phyloP scores from a whole-genome alignment of 1,140 invertebrate genomes.

The Holcopasites calliopsidis region DNA sequence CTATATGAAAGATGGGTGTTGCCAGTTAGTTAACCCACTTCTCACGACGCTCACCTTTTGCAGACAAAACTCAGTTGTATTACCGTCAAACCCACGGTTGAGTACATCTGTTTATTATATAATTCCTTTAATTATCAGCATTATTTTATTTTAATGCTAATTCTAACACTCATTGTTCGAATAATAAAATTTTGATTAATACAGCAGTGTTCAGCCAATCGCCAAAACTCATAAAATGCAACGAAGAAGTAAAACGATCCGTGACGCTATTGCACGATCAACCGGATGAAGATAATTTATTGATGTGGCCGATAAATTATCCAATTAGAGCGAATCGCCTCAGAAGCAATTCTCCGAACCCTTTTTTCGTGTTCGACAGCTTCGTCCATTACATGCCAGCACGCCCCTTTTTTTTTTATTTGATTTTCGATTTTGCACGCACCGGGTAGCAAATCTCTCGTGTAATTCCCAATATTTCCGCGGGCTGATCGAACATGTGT shows the following conservation, averaged over 20 bases:
- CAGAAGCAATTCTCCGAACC: conserved; percentile 53
- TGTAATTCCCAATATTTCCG: conserved; percentile 76
- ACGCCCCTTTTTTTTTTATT: conserved; percentile 74
- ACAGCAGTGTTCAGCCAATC: no score
- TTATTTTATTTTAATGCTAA: no score
- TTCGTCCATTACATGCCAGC: conserved; percentile 5
- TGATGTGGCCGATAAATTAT: conserved; percentile 71
- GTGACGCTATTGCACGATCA: not conserved
- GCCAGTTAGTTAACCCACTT: conserved; percentile 70
- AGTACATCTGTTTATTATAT: not conserved
- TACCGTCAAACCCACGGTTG: not conserved
- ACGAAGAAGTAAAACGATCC: not conserved
- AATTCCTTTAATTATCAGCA: no score
- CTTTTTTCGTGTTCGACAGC: conserved; percentile 56
- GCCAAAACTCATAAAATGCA: not conserved
- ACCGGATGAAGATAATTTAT: conserved; percentile 44
- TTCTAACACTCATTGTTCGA: no score
- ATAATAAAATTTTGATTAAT: no score
- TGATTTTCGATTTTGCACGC: conserved; percentile 77
- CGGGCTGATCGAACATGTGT: conserved; percentile 57
- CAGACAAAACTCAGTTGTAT: conserved; percentile 32
- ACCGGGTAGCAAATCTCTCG: conserved; percentile 73
- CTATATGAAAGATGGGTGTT: conserved; percentile 58
- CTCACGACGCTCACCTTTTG: conserved; percentile 60
- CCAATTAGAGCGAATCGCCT: conserved; percentile 75